Percentiles rank a stretch among this genome's conserved stretches.
phyloP scores from a whole-genome alignment of 2,888 invertebrate species.

The Patella pellucida region DNA sequence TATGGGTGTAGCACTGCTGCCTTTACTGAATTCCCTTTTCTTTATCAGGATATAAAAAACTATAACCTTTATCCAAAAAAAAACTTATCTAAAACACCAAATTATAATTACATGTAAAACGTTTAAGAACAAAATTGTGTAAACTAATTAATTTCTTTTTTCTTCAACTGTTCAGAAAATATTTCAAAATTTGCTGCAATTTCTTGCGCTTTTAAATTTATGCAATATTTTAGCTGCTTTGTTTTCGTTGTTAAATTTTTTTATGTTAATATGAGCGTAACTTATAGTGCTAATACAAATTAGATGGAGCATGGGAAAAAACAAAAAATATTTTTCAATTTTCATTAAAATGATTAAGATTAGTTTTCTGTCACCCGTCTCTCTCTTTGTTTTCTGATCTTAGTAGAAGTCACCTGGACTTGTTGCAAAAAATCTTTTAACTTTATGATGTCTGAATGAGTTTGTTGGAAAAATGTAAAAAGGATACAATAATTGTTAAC shows the following conservation, averaged over 20 bases:
- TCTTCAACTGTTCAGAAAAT: too few relatives aligned
- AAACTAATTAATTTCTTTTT: too few relatives aligned
- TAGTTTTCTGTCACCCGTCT: background rate
- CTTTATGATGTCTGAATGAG: background rate
- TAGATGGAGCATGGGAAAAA: background rate
- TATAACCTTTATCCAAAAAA: too few relatives aligned
- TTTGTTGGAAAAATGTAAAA: background rate
- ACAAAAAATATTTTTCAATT: background rate
- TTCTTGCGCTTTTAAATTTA: too few relatives aligned
- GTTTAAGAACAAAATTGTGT: too few relatives aligned
- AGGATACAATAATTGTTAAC: background rate
- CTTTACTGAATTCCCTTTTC: too few relatives aligned
- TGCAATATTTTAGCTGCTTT: too few relatives aligned
- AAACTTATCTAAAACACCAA: too few relatives aligned
- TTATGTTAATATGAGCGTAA: background rate
- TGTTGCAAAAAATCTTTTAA: background rate
- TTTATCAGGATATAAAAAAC: too few relatives aligned
- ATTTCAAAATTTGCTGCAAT: too few relatives aligned
- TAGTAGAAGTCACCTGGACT: background rate
- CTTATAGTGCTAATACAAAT: background rate
- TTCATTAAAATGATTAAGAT: background rate
- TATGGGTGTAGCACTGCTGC: too few relatives aligned
- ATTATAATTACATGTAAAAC: too few relatives aligned
- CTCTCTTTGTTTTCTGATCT: background rate
- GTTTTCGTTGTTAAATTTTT: background rate